Percentiles rank a stretch among this genome's conserved stretches.
Conservation (phyloP, 2,113 vertebrate species). For the Uria lomvia region DNA sequence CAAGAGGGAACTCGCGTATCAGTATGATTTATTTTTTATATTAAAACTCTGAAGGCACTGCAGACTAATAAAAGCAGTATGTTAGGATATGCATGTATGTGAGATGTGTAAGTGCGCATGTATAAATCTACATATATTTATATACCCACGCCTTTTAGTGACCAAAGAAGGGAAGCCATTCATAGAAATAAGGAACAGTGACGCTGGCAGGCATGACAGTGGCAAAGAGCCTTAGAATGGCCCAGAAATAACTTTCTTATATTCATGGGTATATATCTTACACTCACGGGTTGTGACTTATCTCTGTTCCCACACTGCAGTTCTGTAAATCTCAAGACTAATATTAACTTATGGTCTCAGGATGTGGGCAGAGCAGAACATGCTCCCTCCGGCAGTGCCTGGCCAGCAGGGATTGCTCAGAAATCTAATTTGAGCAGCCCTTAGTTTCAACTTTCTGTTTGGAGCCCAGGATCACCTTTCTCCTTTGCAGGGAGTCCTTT, state of each 20-base stretch:
- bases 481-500: not conserved
- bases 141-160: not conserved
- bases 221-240: not conserved
- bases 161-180: not conserved
- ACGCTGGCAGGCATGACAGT: not conserved
- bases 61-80: not conserved
- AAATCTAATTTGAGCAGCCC: not conserved
- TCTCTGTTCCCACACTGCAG: not conserved
- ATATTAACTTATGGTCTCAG: not conserved
- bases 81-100: not conserved
- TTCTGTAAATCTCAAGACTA: not conserved
- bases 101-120: not conserved
- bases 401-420: not conserved
- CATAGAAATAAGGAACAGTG: not conserved
- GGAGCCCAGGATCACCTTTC: not conserved
- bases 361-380: not conserved
- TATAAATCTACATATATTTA: not conserved
- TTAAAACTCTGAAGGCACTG: not conserved
- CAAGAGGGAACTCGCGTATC: conserved; percentile 36
- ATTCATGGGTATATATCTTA: not conserved
- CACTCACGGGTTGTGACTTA: not conserved
- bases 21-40: not conserved
- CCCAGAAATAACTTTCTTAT: not conserved
- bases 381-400: not conserved
- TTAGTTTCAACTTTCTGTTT: not conserved